Evolutionary conservation across 2,797 vertebrate species (phyloP), one percentile per base, ranked within the genome.

Genomic region (Phyllotis vaccarum): DNA sequence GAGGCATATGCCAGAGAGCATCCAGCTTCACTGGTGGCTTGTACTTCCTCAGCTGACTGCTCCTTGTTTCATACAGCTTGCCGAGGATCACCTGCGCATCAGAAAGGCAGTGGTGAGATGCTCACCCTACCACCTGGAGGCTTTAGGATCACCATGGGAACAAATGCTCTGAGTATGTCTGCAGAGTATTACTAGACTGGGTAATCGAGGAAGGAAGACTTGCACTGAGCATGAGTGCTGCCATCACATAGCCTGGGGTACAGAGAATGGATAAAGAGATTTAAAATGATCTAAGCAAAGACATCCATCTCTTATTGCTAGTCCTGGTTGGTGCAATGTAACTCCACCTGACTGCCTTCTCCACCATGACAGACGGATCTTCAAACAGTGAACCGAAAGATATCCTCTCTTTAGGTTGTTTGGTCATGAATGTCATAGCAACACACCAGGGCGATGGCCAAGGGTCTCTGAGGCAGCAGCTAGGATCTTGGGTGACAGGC

Each of bases 1-100:
- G 98, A 0, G 98, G 98, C 49, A 98, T 97, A 40, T 98, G 99
- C 99, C 99, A 99, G 82, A 98, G 98, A 31, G 98, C 97, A 0
- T 98, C 97, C 37, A 97, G 83, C 87, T 98, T 97, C 52, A 86
- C 90, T 0, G 98, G 97, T 0, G 86, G 98, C 1, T 95, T 98
- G 34, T 97, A 97, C 75, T 98, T 98, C 56, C 99, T 94, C 85
- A 99, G 98, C 14, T 98, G n/a, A 0, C 98, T 95, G 31, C 99
- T 98, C 31, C 98, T 98, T 0, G 98, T 99, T 43, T 99, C 99
- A 0, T 94, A 97, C 2, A 96, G 93, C 43, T 96, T 97, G 0
- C 96, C 90, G 0, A 96, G 95, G 95, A 98, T 97, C 82, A 98
- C 96, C 97, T 98, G 94, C 66, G 8, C 85, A 56, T 46, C 81